Conservation (phyloP, 2,113 vertebrate species). For the Nanorana parkeri region DNA sequence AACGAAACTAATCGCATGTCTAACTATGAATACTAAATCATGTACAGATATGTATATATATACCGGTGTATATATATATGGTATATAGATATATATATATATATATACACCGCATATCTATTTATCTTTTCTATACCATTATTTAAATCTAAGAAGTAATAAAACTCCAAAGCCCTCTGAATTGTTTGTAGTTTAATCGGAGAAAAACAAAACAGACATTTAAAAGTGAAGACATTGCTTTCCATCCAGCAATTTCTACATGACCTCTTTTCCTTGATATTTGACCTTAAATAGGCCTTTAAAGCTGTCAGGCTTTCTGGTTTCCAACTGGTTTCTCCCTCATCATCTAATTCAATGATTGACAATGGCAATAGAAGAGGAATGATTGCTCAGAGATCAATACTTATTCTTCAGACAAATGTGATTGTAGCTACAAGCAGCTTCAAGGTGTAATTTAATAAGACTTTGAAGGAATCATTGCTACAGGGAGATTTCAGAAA, state of each 20-base stretch:
- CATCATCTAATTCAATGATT: constrained; percentile 10
- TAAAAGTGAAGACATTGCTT: not conserved
- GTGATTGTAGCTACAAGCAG: constrained; percentile 21
- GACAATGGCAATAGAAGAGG: constrained; percentile 11
- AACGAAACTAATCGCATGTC: too few relatives aligned
- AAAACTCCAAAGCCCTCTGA: too few relatives aligned
- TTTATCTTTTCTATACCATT: too few relatives aligned
- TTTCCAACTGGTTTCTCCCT: constrained; percentile 1
- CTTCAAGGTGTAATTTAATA: constrained; percentile 18
- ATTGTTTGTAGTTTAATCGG: too few relatives aligned
- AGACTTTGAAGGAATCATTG: constrained; percentile 20
- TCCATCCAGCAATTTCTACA: not conserved
- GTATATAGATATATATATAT: too few relatives aligned
- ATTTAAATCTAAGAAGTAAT: too few relatives aligned
- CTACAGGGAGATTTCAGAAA: not conserved
- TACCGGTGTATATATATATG: too few relatives aligned
- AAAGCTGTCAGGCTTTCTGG: not conserved
- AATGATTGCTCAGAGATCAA: constrained; percentile 32
- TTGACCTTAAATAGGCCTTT: not conserved
- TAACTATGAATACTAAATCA: too few relatives aligned
- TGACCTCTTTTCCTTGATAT: not conserved
- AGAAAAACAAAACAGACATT: not conserved
- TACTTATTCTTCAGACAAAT: constrained; percentile 29
- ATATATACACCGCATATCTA: too few relatives aligned
- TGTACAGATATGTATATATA: too few relatives aligned